Conservation (phyloP, 1,140 invertebrate genomes). For the Paraescarpia echinospica region DNA sequence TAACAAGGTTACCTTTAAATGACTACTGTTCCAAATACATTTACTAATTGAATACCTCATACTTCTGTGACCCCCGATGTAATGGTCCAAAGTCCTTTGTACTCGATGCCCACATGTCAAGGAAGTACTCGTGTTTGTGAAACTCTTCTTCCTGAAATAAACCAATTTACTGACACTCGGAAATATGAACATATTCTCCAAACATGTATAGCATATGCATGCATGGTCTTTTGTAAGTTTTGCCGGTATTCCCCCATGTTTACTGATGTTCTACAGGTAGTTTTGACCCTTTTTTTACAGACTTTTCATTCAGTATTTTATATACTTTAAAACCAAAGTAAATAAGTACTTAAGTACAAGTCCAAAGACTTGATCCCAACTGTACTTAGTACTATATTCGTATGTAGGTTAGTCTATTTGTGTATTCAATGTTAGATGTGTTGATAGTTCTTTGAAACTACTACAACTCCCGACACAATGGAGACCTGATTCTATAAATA, state of each 20-base stretch:
- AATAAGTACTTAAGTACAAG: too few species aligned
- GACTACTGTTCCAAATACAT: background rate
- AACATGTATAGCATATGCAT: too few species aligned
- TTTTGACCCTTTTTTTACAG: too few species aligned
- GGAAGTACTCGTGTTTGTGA: slow-evolving; percentile 37
- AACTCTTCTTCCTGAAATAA: slow-evolving; percentile 37
- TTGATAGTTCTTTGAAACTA: background rate
- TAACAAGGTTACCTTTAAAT: background rate
- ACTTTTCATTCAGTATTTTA: too few species aligned
- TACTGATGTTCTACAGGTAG: too few species aligned
- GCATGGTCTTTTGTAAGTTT: too few species aligned
- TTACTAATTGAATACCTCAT: background rate
- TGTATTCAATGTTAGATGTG: background rate
- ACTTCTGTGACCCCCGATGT: background rate
- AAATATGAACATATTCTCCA: background rate
- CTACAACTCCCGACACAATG: too few species aligned
- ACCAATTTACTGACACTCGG: background rate
- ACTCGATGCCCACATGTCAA: slow-evolving; percentile 37
- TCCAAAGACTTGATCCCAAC: background rate
- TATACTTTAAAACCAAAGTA: too few species aligned
- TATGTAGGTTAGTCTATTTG: background rate
- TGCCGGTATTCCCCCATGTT: too few species aligned
- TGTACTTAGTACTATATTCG: slow-evolving; percentile 1
- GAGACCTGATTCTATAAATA: too few species aligned
- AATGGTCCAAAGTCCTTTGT: slow-evolving; percentile 33